Evolutionary conservation across 1,140 invertebrate genomes (phyloP), one percentile per base, ranked within the genome.

Genomic region (Latrodectus geometricus): DNA sequence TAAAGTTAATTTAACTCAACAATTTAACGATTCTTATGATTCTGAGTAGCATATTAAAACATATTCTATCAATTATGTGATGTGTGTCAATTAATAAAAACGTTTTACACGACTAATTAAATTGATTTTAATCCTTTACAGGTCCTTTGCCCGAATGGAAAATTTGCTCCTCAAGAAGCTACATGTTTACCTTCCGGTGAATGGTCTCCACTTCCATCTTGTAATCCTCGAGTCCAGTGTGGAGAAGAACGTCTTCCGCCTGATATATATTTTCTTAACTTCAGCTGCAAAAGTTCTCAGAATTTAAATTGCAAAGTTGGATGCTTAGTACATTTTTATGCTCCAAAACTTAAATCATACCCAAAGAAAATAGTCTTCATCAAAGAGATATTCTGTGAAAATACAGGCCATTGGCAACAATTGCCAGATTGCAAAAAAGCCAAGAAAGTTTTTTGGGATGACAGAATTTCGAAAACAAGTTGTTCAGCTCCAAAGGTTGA

Each of bases 91-190:
- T 35, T 35, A 35, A 35, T 35, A 35, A 35, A 35, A 1, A 35
- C 5, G 1, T 35, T 35, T 35, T 5, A 35, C 35, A n/a, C n/a
- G n/a, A n/a, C n/a, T n/a, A n/a, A n/a, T n/a, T n/a, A n/a, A n/a
- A n/a, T n/a, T n/a, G n/a, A n/a, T n/a, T n/a, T n/a, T n/a, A n/a
- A n/a, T 35, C 5, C 35, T 65, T 14, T 61, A 23, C 52, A 80
- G 78, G 49, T 80, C 20, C 78, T 12, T 4, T 80, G 78, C 9
- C 66, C 66, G 8, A 70, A 80, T 23, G 78, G 78, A 12, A 70
- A 54, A 70, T 54, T 80, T 54, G 12, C n/a, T 48, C 9, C 48
- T 0, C 65, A 80, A 80, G n/a, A 66, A 20, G 49, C 61, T 0
- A 12, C 35, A 7, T 78, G 76, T 20, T 20, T 78, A 11, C 61